Evolutionary conservation across 2,888 invertebrate genomes (phyloP), one percentile per base, ranked within the genome.

Genomic region (Hemistola chrysoprasaria): DNA sequence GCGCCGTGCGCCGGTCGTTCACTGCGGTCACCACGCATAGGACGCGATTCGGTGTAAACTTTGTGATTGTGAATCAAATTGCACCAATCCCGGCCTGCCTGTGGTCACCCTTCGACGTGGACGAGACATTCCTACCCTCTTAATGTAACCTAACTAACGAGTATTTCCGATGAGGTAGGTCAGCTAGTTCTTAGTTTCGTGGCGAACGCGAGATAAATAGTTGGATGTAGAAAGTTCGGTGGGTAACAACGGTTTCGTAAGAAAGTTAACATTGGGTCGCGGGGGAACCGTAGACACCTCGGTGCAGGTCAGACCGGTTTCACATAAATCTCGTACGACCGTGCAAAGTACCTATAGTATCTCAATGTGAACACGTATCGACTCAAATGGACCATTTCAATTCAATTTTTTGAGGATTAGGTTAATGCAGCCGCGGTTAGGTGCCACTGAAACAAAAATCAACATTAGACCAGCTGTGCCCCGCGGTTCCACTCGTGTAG

Each of bases 21-120:
- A 84, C 86, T 68, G 84, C 86, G 78, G 78, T 79, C 83, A 78
- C 82, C 83, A 85, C 83, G 85, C 84, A 78, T 87, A 89, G 90
- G 86, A 77, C 86, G 88, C 76, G 89, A 81, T 81, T 86, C 68
- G 88, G 89, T 86, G 89, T 84, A 87, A 89, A 76, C 65, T 66
- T 82, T 88, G 87, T 86, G 78, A 64, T 67, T 75, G 68, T 65
- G 63, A 73, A 80, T 79, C 87, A 85, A 71, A 89, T 90, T 90
- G 90, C 90, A 90, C 90, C 89, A 80, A 87, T 87, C 89, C 90
- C 89, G 89, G 89, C 90, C 90, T 90, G 83, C 89, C 71, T 78
- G 84, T 81, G 82, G 81, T 68, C 79, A 76, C 78, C 65, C 72
- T 56, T 52, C 47, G 34, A 30, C 50, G 33, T 8, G 40, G 48